Evolutionary conservation across 2,113 vertebrate species (phyloP), one percentile per base, ranked within the genome.

Genomic region (Alligator sinensis): DNA sequence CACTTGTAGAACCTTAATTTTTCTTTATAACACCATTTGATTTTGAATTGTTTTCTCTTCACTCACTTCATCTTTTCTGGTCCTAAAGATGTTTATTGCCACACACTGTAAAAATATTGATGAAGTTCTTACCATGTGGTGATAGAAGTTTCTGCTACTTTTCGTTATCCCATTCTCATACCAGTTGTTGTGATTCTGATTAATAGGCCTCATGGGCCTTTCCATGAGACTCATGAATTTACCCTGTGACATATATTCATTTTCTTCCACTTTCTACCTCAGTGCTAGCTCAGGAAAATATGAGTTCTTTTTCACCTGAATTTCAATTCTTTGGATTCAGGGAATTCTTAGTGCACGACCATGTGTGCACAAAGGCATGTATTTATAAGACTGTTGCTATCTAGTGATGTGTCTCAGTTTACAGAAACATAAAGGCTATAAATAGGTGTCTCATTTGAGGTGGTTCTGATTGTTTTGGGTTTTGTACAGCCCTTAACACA

Each of bases 141-240:
- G 94, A 92, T 15, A 96, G 28, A 88, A 7, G 28, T 90, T 91
- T 95, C 89, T 96, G 38, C 59, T 81, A 92, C 84, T 82, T 93
- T 77, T 96, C 91, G 70, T 76, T 86, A 89, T 95, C 38, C 58
- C 17, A 88, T 89, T 84, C 89, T 96, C 82, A 94, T 83, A 82
- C 72, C 93, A 80, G n/a, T 95, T 94, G 74, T 91, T 92, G 96
- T 84, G 38, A 96, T 96, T 74, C 94, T 97, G 68, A 97, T 91
- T 34, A 93, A 86, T 86, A 95, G 57, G 62, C 5, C 1, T 90
- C 64, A 68, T 59, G 57, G 97, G 74, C 70, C 21, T 84, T 94
- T 96, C 91, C 19, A 88, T 75, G 54, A 84, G 89, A 83, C 94
- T 87, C 14, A 61, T 93, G 86, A 68, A 82, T 30, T 89, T 12